phyloP scores from a whole-genome alignment of 2,888 invertebrate species.

The Stegana nigrithorax region DNA sequence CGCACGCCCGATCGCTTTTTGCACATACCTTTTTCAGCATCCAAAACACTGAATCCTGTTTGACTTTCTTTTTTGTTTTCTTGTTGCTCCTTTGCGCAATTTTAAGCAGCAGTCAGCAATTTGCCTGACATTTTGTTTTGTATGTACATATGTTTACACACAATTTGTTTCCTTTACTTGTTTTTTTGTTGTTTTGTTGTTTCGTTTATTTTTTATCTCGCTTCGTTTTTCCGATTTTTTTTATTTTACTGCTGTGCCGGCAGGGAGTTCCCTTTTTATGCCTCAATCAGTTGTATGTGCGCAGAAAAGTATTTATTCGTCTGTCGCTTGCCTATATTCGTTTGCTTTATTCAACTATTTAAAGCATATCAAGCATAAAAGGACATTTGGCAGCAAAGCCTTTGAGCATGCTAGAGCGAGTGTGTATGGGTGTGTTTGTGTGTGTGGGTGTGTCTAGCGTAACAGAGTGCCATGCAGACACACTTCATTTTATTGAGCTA shows the following conservation, averaged over 20 bases:
- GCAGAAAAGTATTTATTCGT: background rate
- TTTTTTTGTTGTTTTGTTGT: too few species aligned
- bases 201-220: background rate
- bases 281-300: conserved; percentile 15
- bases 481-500: too few species aligned
- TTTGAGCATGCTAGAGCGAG: background rate
- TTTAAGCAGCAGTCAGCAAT: conserved; percentile 38
- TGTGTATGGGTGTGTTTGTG: background rate
- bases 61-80: conserved; percentile 40
- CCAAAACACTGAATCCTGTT: too few species aligned
- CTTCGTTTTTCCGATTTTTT: background rate
- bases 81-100: conserved; percentile 33
- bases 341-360: conserved; percentile 6
- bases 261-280: too few species aligned
- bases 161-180: background rate
- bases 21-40: background rate
- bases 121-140: conserved; percentile 17
- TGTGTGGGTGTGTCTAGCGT: conserved; percentile 5
- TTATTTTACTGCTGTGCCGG: too few species aligned
- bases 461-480: too few species aligned
- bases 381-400: too few species aligned
- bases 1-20: background rate
- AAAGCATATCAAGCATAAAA: background rate
- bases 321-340: background rate
- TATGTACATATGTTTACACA: conserved; percentile 9